Evolutionary conservation across 2,797 vertebrate genomes (phyloP), one percentile per base, ranked within the genome.

Genomic region (Parambassis ranga): DNA sequence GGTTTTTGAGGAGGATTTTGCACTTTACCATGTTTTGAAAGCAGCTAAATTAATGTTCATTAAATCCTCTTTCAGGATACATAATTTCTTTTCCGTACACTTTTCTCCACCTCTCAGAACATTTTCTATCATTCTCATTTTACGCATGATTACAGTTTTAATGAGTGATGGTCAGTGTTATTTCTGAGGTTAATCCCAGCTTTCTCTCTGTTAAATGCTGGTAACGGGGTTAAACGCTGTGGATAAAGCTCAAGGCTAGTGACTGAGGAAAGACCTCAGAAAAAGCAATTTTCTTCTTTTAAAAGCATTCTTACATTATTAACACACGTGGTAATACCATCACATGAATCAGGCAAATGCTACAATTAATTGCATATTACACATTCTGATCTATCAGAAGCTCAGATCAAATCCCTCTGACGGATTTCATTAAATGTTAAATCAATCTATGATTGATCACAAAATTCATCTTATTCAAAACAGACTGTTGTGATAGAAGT

Each of bases 131-230:
- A 94, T 95, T 96, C 94, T 95, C 91, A 95, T 97, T 96, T 97
- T 95, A 95, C 65, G 84, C 93, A 95, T 92, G 93, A 97, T 96
- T 95, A 96, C 92, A 92, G 93, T 94, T 97, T 95, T 96, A 97
- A 98, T 96, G 93, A 95, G 85, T 82, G 93, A 94, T 94, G 92
- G 93, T 92, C 92, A 93, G 92, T 92, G 92, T 94, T 96, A 87
- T 79, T 81, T 68, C 92, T 71, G 48, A 83, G 87, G 91, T 92
- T 94, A 94, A 95, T 94, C 93, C 94, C 91, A 91, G 92, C 91
- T 91, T 92, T 91, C 83, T 90, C 85, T 88, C n/a, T 89, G 81
- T 84, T 81, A 79, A 87, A 79, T 77, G 68, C 81, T 80, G 68
- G 86, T 88, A 91, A 90, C 82, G 82, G 89, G 90, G 88, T 92